Percentiles rank a stretch among this genome's conserved stretches.
Evolutionary conservation across 2,113 vertebrate species (phyloP).

Genomic region (Gallinago jamesoni): DNA sequence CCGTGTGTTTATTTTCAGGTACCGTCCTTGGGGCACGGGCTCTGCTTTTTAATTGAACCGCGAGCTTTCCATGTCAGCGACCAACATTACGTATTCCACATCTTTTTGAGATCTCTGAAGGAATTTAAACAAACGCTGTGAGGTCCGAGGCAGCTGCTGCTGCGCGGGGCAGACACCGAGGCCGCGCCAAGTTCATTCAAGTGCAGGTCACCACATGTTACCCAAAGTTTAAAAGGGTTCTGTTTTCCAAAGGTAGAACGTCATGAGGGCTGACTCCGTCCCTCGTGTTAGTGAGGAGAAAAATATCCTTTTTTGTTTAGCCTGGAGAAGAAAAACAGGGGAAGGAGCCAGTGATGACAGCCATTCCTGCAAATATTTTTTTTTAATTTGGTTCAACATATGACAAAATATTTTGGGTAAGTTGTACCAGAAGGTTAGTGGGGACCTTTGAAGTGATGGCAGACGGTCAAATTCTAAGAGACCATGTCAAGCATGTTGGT

Average conservation of each 20-base stretch:
- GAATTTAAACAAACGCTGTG: slow-evolving; percentile 48
- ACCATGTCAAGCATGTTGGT: background rate
- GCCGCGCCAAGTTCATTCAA: background rate
- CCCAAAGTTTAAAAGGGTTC: background rate
- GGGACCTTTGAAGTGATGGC: background rate
- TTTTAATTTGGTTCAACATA: background rate
- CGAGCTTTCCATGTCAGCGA: background rate
- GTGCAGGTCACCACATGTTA: background rate
- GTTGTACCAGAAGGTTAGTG: background rate
- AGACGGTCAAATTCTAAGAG: background rate
- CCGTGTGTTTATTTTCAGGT: background rate
- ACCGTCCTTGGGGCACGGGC: background rate
- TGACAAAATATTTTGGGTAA: background rate
- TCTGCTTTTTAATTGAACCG: slow-evolving; percentile 10
- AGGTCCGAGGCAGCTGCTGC: slow-evolving; percentile 30
- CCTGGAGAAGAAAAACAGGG: background rate
- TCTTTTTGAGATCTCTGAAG: background rate
- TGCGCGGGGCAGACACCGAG: background rate
- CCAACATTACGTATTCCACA: background rate
- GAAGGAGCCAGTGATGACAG: background rate
- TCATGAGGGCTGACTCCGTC: background rate
- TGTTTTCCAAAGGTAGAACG: background rate
- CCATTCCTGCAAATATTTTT: background rate
- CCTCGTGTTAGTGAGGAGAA: background rate
- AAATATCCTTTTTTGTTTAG: background rate